Percentiles rank a stretch among this genome's conserved stretches.
phyloP scores from a whole-genome alignment of 2,888 invertebrate species.

The Peribatodes rhomboidaria region DNA sequence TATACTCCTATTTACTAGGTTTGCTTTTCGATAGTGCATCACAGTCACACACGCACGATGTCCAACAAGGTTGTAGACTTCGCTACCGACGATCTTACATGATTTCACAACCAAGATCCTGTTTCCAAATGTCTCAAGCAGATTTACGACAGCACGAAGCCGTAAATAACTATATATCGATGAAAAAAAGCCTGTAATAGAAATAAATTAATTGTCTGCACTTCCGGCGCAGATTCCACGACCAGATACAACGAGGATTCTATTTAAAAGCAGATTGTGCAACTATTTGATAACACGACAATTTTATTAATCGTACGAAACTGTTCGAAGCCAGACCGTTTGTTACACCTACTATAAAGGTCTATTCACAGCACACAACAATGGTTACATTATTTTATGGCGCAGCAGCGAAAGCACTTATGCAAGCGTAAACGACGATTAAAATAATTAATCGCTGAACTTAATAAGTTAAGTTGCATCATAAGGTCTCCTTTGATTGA shows the following conservation, averaged over 20 bases:
- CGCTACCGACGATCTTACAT: neutral
- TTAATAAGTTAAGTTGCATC: conserved; percentile 79
- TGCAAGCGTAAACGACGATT: conserved; percentile 78
- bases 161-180: conserved; percentile 31
- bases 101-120: conserved; percentile 30
- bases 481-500: conserved; percentile 60
- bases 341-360: conserved; percentile 72
- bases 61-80: neutral
- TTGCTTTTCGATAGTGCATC: too few species aligned
- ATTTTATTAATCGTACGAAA: conserved; percentile 41
- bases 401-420: conserved; percentile 75
- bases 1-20: too few species aligned
- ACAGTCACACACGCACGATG: neutral
- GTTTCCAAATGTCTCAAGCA: conserved; percentile 20
- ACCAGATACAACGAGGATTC: conserved; percentile 46
- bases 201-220: conserved; percentile 49
- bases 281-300: conserved; percentile 56
- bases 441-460: conserved; percentile 80
- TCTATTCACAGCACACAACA: conserved; percentile 74
- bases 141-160: conserved; percentile 28
- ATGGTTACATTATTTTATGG: conserved; percentile 80
- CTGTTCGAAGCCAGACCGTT: conserved; percentile 53
- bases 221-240: conserved; percentile 46
- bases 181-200: conserved; percentile 40
- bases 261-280: conserved; percentile 50